Base-by-base conservation (phyloP, 2,888 invertebrate genomes). In the Apodemia hepburni region DNA sequence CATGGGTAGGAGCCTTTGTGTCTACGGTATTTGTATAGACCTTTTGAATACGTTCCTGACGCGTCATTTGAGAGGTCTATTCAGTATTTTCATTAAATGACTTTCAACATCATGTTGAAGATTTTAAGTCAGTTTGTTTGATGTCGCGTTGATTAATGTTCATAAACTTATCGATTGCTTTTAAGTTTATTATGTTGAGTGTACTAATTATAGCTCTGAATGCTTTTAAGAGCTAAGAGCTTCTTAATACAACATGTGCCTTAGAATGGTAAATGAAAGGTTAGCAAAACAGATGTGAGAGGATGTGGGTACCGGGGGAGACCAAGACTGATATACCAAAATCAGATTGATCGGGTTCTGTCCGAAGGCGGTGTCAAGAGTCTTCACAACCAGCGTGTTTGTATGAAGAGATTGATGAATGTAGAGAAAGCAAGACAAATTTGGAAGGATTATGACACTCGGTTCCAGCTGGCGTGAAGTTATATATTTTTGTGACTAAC, bases 11-110 rank as follows among this genome's bases (percentile, higher is more conserved):
- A 33, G 57, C 66, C 64, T 68, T 68, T 68, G 68, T 68, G 63
- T 63, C 61, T 64, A 68, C 61, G 67, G 64, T 67, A 68, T 67
- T 68, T 67, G 68, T 68, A 60, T 64, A 66, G 64, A 29, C 65
- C 68, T 64, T 61, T 66, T 64, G 64, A 49, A 63, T 64, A 64
- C 63, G 63, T 49, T 51, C 33, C 60, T 64, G 67, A 65, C 66
- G 68, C 67, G 68, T 67, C 68, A 68, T 68, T 68, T 68, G 60
- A 60, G 61, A 58, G 63, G 59, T 61, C 67, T 66, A 51, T 51
- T 61, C 61, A 61, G 64, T 62, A 59, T 59, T 65, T 65, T 62
- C 65, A 54, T 65, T 63, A 61, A 61, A 61, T 64, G 54, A 63
- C 38, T 42, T 54, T 22, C 54, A 51, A 18, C 18, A 2, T 22